Evolutionary conservation across 2,888 invertebrate genomes (phyloP), one percentile per base, ranked within the genome.

Genomic region (Drosophila neotestacea): DNA sequence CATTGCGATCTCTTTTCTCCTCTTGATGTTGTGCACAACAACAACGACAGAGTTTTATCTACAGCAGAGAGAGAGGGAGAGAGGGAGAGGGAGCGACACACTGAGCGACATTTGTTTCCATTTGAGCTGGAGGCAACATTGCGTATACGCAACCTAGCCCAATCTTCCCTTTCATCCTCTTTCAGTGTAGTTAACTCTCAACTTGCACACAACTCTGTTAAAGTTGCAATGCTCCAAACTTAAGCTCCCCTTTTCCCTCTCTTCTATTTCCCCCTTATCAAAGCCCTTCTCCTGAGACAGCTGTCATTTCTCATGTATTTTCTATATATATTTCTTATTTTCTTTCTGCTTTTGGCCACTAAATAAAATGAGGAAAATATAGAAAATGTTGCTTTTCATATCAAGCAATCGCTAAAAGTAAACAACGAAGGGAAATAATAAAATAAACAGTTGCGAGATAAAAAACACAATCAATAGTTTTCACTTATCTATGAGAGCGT

Each of bases 71-170:
- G 11, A 16, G 34, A 11, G n/a, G 22, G 36, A 50, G 36, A 36
- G 7, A 16, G 48, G 30, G 16, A 36, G 36, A 34, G 13, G 36
- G 36, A 4, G 38, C 46, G 36, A 28, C 61, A 51, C 34, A 52
- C 42, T 30, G 63, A 13, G 59, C 70, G 70, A 81, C 81, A 81
- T 84, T 84, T 73, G 73, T 76, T 78, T 73, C 69, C 70, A 76
- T 78, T 81, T 81, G 58, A 68, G 59, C 62, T 72, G 11, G 13
- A 41, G 71, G 65, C 52, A 64, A 78, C 73, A 71, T 73, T 78
- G 73, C 63, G 78, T 81, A 81, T 76, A 72, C 81, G 77, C 70
- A 74, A 66, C 54, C 28, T 30, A 41, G 22, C 28, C 34, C 44
- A 44, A 46, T 16, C 9, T 16, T 34, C 16, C 34, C 5, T 3